Percentiles rank a stretch among this genome's conserved stretches.
Conservation (phyloP, 1,140 invertebrate genomes). For the Drosophila tristis region DNA sequence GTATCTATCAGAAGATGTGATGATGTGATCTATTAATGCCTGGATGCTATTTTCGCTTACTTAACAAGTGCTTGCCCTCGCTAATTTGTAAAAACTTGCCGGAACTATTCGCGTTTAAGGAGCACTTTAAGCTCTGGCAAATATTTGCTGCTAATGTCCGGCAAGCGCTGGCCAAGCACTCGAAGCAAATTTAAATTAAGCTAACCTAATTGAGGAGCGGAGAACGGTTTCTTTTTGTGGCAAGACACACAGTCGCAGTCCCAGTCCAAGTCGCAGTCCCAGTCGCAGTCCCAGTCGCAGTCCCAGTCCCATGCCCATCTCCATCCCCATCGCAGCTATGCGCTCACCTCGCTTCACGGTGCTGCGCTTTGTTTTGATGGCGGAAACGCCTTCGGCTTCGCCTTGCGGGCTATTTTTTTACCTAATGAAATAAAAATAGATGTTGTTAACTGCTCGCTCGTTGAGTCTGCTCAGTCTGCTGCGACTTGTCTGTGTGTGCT, state of each 20-base stretch:
- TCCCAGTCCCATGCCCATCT: too few relatives aligned
- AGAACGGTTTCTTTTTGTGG: conserved; percentile 36
- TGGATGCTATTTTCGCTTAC: too few relatives aligned
- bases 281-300: too few relatives aligned
- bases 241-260: not conserved
- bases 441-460: conserved; percentile 47
- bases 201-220: conserved; percentile 66
- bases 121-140: conserved; percentile 53
- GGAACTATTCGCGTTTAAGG: conserved; percentile 18
- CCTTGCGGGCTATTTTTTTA: conserved; percentile 73
- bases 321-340: not conserved
- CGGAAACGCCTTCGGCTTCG: conserved; percentile 23
- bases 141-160: conserved; percentile 64
- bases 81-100: conserved; percentile 53
- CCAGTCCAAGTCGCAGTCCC: too few relatives aligned
- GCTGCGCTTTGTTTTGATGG: conserved; percentile 51
- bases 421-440: conserved; percentile 82
- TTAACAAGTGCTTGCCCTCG: conserved; percentile 12
- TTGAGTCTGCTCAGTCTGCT: conserved; percentile 8
- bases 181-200: conserved; percentile 78
- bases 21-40: not conserved
- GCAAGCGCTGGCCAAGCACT: conserved; percentile 60
- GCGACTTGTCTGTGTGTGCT: conserved; percentile 13
- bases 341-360: conserved; percentile 6
- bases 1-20: not conserved